Base-by-base conservation (phyloP, 2,113 vertebrate genomes). In the Chaetodon auriga region DNA sequence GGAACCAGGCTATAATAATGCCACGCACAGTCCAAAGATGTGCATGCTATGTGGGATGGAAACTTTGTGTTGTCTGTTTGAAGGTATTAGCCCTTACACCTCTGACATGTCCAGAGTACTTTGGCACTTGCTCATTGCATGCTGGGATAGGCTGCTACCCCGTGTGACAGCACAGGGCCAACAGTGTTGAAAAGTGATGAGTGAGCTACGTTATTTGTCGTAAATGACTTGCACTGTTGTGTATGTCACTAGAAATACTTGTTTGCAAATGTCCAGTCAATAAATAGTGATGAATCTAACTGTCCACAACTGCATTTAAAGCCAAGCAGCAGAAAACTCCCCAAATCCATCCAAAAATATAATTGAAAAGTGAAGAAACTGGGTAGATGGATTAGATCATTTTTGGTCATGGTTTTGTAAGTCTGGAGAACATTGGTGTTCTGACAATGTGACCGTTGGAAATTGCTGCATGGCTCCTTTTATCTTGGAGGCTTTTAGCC, bases 401-500 rank as follows among this genome's bases (percentile, higher is more conserved):
- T 46, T 78, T 74, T 55, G 25, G 36, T 79, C n/a, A 57, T 75
- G 66, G 60, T 58, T 81, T 89, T 74, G 5, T 53, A 35, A 41
- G 3, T 53, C 58, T 72, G 38, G 8, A 49, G 51, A 72, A 55
- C 58, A 88, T 87, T 83, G 9, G 14, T 73, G 82, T 82, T 87
- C 75, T 69, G 82, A 81, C 72, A 78, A 49, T n/a, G 45, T 87
- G 86, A 73, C 62, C 75, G 84, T 72, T 88, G 41, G 71, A 80
- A 88, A 83, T 75, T 81, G 62, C 61, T 23, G 21, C 69, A 49
- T 46, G 68, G 43, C 76, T 81, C 57, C 25, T 83, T 84, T 82
- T 73, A 82, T 87, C 80, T 84, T 12, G 13, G 49, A 82, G 75
- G 87, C 78, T 81, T 82, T 83, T 75, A 80, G 66, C 65, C 58